These are phyloP conservation scores for Stenurella melanura DNA, from an alignment of 2,888 invertebrate genomes.

Conservation along the genomic window DNA sequence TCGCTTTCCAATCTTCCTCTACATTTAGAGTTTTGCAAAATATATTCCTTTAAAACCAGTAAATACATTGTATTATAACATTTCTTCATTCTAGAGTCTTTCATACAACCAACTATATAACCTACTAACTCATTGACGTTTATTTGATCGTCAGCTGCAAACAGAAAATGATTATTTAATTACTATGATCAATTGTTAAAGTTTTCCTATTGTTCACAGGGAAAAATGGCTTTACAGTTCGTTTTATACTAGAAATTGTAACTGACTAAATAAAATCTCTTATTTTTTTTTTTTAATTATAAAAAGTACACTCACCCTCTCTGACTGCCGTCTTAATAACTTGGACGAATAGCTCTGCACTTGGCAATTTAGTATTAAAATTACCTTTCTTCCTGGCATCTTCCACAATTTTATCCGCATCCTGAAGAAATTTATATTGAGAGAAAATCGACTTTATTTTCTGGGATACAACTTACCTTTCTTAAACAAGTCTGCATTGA, in stretches of 20 bases:
- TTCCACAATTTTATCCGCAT: constrained; percentile 55
- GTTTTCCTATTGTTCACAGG: no score
- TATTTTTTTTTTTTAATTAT: not conserved
- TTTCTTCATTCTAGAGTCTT: constrained; percentile 61
- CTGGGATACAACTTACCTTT: constrained; percentile 49
- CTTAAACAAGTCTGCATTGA: constrained; percentile 56
- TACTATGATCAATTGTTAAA: no score
- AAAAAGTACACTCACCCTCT: constrained; percentile 53
- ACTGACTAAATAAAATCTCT: not conserved
- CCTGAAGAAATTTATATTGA: constrained; percentile 44
- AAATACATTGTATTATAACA: constrained; percentile 76
- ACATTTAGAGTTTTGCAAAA: constrained; percentile 75
- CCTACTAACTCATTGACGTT: constrained; percentile 56
- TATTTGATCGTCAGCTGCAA: constrained; percentile 53
- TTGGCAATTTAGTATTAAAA: constrained; percentile 44
- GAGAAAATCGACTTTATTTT: not conserved
- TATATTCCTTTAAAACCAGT: constrained; percentile 75
- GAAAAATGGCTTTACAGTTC: no score
- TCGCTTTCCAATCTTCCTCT: constrained; percentile 74
- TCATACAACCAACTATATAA: constrained; percentile 60
- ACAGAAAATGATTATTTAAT: constrained; percentile 40
- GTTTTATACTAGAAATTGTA: not conserved
- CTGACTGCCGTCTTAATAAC: constrained; percentile 56
- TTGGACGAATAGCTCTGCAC: constrained; percentile 56
- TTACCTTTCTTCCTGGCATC: constrained; percentile 56